Conservation (phyloP, 1,140 invertebrate species). For the Macrotrachela quadricornifera region DNA sequence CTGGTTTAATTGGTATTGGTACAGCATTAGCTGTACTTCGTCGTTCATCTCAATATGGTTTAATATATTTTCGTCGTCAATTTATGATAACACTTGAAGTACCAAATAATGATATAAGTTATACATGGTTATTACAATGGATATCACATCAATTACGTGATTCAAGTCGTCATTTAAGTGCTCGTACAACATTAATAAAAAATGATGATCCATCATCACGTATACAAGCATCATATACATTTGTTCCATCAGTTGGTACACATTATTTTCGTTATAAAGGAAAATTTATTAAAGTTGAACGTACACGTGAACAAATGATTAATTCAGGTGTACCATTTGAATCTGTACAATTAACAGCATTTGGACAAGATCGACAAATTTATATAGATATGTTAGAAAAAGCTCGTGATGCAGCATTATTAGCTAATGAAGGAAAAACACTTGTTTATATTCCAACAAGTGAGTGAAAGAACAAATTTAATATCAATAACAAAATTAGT, state of each 20-base stretch:
- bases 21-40: constrained; percentile 59
- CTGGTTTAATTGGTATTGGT: constrained; percentile 79
- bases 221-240: constrained; percentile 59
- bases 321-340: constrained; percentile 79
- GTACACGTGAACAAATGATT: constrained; percentile 77
- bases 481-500: too few relatives aligned
- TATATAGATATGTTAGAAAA: constrained; percentile 82
- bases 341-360: constrained; percentile 67
- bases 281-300: constrained; percentile 71
- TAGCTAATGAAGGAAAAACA: constrained; percentile 79
- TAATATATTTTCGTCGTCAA: constrained; percentile 63
- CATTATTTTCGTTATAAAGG: constrained; percentile 53
- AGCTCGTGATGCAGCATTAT: constrained; percentile 65
- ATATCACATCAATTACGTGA: constrained; percentile 16
- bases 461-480: constrained; percentile 26
- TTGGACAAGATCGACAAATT: constrained; percentile 57
- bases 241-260: constrained; percentile 82
- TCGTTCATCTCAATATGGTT: constrained; percentile 42
- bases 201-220: constrained; percentile 54
- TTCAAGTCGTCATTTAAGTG: constrained; percentile 61
- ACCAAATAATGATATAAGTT: constrained; percentile 81
- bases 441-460: constrained; percentile 88
- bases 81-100: constrained; percentile 85
- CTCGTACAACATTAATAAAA: constrained; percentile 74
- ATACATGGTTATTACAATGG: constrained; percentile 55